Percentiles rank a stretch among this genome's conserved stretches.
phyloP scores from a whole-genome alignment of 2,797 vertebrate genomes.

The Ctenopoma multispine region DNA sequence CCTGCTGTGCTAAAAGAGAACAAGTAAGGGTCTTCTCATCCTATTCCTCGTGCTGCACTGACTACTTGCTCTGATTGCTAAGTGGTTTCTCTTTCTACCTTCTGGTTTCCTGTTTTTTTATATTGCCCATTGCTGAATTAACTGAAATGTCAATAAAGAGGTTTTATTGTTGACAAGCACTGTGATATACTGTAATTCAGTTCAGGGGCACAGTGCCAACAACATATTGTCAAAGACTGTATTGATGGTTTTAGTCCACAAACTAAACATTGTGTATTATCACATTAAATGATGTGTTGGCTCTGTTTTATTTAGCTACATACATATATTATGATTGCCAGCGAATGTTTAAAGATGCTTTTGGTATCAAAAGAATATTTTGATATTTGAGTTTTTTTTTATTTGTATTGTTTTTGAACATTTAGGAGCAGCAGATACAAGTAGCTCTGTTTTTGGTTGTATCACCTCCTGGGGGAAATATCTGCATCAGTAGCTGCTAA shows the following conservation, averaged over 20 bases:
- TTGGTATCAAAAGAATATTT: too few species aligned
- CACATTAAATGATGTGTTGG: background rate
- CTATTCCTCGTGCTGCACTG: constrained; percentile 28
- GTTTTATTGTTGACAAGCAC: background rate
- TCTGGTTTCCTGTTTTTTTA: constrained; percentile 8
- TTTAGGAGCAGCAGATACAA: too few species aligned
- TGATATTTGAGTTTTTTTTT: too few species aligned
- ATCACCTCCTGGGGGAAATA: background rate
- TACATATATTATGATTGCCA: too few species aligned
- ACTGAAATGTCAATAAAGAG: constrained; percentile 6
- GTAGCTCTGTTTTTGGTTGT: background rate
- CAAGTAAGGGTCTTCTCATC: constrained; percentile 62
- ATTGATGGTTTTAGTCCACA: background rate
- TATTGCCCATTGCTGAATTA: background rate
- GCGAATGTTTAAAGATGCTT: too few species aligned
- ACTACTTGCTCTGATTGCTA: constrained; percentile 25
- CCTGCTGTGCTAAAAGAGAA: constrained; percentile 63
- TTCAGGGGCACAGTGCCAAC: background rate
- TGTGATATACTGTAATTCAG: background rate
- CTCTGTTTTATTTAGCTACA: background rate
- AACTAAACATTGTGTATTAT: background rate
- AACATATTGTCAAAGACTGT: background rate
- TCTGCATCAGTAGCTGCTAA: background rate
- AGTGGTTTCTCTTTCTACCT: constrained; percentile 19
- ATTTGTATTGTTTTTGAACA: too few species aligned